phyloP scores from a whole-genome alignment of 2,797 vertebrate species.

The Macropus fuliginosus region DNA sequence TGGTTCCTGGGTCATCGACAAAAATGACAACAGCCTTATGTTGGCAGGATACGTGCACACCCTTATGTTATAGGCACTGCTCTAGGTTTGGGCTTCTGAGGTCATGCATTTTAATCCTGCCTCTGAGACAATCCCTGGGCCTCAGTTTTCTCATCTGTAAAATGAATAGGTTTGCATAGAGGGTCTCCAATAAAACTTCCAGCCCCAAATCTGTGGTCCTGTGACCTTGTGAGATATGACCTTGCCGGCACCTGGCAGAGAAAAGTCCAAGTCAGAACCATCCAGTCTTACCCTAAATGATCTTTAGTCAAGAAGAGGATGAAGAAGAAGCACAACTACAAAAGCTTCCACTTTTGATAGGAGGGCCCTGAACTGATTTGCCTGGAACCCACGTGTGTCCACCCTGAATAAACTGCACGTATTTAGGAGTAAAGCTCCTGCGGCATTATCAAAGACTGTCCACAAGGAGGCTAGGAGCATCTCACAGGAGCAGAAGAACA shows the following conservation, averaged over 20 bases:
- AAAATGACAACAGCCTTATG: not conserved
- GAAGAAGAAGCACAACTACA: too few species aligned
- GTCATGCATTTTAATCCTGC: not conserved
- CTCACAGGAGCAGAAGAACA: not conserved
- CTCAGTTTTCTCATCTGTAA: not conserved
- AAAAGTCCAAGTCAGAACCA: not conserved
- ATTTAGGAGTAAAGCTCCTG: not conserved
- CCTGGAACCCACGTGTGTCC: too few species aligned
- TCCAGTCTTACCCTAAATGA: not conserved
- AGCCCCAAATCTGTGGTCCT: not conserved
- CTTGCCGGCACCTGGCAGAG: not conserved
- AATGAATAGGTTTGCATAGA: not conserved
- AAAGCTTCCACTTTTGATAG: too few species aligned
- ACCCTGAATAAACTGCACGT: not conserved
- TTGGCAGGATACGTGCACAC: not conserved
- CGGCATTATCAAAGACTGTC: too few species aligned
- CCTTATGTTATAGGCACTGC: not conserved
- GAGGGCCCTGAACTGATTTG: too few species aligned
- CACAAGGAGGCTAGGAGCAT: not conserved
- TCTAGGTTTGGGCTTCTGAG: not conserved
- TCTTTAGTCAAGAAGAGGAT: too few species aligned
- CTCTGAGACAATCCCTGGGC: not conserved
- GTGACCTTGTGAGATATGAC: not conserved
- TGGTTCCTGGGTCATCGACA: not conserved
- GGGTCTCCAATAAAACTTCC: not conserved